Evolutionary conservation across 1,140 invertebrate species (phyloP), one percentile per base, ranked within the genome.

Genomic region (Lordiphosa clarofinis): DNA sequence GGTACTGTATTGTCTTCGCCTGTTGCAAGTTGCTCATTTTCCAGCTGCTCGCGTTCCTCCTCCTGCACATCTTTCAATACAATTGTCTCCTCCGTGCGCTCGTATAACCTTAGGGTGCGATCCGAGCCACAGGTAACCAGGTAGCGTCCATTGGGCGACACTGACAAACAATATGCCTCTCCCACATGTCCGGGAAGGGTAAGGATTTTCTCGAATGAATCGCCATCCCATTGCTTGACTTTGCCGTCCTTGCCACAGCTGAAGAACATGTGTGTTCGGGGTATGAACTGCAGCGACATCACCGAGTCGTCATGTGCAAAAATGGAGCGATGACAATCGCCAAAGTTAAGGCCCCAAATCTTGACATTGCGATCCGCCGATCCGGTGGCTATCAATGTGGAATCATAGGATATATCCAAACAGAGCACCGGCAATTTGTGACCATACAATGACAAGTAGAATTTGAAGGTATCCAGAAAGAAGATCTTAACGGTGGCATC

Each of bases 321-420:
- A 53, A 95, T 89, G 0, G 94, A 95, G 68, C 93, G 94, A 87
- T 96, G 95, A 78, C 97, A 99, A 89, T 99, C 98, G 12, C 98
- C 99, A 90, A 99, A 99, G 90, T 99, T 97, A 88, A 99, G 92
- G 40, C 98, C 98, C 98, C 98, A 99, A 62, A 99, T 95, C 91
- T 99, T 98, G 4, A 99, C 92, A 89, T 97, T 98, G 13, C 97
- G 92, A 90, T 99, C 99, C 0, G 94, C 94, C 11, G 97, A 98
- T 15, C 98, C 98, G 0, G 98, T 99, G 1, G 93, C 96, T 58
- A 99, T 94, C 1, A 99, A 81, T 1, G 92, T 92, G 1, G 94
- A 96, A 90, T 99, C 98, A 70, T 94, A 94, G 1, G 95, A 97
- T 66, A 99, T 98, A 87, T 99, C 98, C 91, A 99, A 92, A 75